Base-by-base conservation (phyloP, 2,888 invertebrate genomes). In the Bruchidius siliquastri region DNA sequence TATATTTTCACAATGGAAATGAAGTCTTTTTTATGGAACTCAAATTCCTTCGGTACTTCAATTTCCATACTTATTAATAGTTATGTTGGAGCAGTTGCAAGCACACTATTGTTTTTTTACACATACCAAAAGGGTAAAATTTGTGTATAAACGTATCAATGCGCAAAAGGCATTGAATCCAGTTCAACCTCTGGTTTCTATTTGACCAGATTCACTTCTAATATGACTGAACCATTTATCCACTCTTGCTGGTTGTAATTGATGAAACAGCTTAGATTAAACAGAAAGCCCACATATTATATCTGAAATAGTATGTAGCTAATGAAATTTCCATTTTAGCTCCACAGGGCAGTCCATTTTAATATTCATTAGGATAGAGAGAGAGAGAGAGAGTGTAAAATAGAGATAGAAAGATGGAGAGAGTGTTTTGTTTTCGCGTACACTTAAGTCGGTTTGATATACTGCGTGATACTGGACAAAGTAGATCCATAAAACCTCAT, bases 311-410 rank as follows among this genome's bases (percentile, higher is more conserved):
- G 74, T 74, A 73, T 76, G 73, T 73, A 68, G 74, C 71, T 75
- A 72, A 73, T 73, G 74, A 73, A 76, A 74, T 76, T 76, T 74
- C 72, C 76, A 76, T 76, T 74, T 74, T 71, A 75, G 69, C 68
- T 67, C 69, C 21, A 18, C 49, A 13, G 49, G 49, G 0, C 49
- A 49, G 72, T 72, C 72, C 73, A 71, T 74, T 74, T 76, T 72
- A 75, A 76, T 76, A 76, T 75, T 75, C 76, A 76, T 76, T 76
- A 76, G 69, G 70, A 72, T 13, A 0, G 69, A 26, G 21, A 69
- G 69, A 69, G 69, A 26, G 20, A 20, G 21, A 20, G 20, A 26
- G 18, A 22, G 21, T 69, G 69, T 20, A n/a, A 67, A 71, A 70
- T 69, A 49, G 71, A 71, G 68, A 72, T 20, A 30, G 70, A 49